These are phyloP conservation scores for Dendrolimus pini DNA, from an alignment of 2,888 invertebrate genomes.

Conservation along the genomic window DNA sequence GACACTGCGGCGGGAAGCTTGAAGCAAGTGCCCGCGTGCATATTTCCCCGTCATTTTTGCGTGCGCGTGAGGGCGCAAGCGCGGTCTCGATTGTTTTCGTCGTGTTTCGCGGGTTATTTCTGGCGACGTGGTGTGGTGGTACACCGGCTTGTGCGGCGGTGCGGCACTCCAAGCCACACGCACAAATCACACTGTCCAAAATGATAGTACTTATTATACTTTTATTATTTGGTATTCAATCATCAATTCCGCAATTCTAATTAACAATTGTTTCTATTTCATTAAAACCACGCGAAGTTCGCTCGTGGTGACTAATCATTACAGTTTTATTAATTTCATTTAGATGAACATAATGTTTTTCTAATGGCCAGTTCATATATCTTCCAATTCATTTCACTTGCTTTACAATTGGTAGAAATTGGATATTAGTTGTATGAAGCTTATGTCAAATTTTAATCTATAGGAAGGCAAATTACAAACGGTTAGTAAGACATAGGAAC, in stretches of 20 bases:
- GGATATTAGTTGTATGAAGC: too few species aligned
- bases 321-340: too few species aligned
- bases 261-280: neutral
- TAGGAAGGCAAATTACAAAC: too few species aligned
- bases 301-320: too few species aligned
- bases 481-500: too few species aligned
- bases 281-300: too few species aligned
- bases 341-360: too few species aligned
- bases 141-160: conserved; percentile 30
- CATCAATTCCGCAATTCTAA: conserved; percentile 18
- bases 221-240: conserved; percentile 37
- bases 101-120: conserved; percentile 72
- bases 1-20: conserved; percentile 11
- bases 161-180: conserved; percentile 57
- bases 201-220: conserved; percentile 44
- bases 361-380: too few species aligned
- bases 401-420: too few species aligned
- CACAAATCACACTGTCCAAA: conserved; percentile 54
- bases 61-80: conserved; percentile 54
- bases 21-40: conserved; percentile 26
- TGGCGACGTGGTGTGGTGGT: conserved; percentile 52
- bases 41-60: conserved; percentile 67
- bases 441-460: too few species aligned
- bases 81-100: conserved; percentile 72
- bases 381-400: too few species aligned